Conservation (phyloP, 2,113 vertebrate genomes). For the Trematocara marginatum region DNA sequence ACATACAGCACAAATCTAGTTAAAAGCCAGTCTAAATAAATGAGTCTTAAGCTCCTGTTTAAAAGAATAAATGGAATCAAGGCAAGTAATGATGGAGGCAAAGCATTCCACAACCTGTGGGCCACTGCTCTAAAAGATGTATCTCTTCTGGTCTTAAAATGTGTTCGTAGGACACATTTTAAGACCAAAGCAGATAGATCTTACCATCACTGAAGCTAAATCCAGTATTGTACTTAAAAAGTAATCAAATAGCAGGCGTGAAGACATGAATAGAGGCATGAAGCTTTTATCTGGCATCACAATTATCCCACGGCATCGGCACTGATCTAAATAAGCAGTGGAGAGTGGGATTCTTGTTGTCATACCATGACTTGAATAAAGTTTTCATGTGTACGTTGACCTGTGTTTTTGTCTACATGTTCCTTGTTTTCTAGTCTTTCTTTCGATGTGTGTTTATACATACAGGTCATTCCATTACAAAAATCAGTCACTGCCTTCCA, state of each 20-base stretch:
- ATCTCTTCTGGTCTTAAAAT: too few relatives aligned
- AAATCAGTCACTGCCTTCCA: not conserved
- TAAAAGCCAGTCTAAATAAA: too few relatives aligned
- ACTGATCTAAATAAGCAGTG: not conserved
- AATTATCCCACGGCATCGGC: not conserved
- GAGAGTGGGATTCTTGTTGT: not conserved
- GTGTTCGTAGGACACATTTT: too few relatives aligned
- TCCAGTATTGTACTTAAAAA: not conserved
- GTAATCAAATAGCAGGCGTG: not conserved
- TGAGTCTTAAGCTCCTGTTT: too few relatives aligned
- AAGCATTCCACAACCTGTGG: too few relatives aligned
- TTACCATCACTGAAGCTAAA: not conserved
- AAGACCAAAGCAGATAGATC: too few relatives aligned
- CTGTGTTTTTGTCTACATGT: not conserved
- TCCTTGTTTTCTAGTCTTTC: not conserved
- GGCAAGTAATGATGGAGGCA: too few relatives aligned
- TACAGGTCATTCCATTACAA: not conserved
- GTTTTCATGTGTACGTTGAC: not conserved
- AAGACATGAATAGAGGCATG: not conserved
- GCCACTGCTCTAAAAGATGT: too few relatives aligned
- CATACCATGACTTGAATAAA: constrained; percentile 6
- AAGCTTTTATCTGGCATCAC: not conserved
- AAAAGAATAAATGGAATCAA: too few relatives aligned
- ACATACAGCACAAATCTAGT: too few relatives aligned
- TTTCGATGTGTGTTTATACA: not conserved